A percentile compares a stretch with the other conserved stretches of the same genome.
Conservation (phyloP, 2,113 vertebrate genomes). For the Beaufortia kweichowensis region DNA sequence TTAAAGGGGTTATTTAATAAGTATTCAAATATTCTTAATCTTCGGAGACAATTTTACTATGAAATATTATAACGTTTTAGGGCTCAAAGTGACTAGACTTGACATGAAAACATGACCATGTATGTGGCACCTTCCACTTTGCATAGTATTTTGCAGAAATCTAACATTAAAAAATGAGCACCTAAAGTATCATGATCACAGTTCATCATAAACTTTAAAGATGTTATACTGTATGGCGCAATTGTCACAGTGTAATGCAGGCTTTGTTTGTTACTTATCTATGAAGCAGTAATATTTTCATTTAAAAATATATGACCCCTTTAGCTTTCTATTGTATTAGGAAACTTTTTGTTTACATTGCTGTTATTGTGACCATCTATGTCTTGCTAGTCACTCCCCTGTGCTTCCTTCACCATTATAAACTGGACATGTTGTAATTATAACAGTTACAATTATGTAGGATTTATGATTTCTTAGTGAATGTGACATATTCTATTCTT, state of each 20-base stretch:
- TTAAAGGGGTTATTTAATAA: conserved; percentile 1
- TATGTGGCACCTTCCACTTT: not conserved
- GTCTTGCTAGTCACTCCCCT: too few species aligned
- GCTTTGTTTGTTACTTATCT: too few species aligned
- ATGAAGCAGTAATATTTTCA: too few species aligned
- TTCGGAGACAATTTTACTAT: not conserved
- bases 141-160: not conserved
- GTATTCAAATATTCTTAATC: not conserved
- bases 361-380: conserved; percentile 10
- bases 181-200: too few species aligned
- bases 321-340: not conserved
- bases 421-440: not conserved
- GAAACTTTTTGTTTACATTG: not conserved
- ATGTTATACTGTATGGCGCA: too few species aligned
- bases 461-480: not conserved
- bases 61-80: not conserved
- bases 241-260: too few species aligned
- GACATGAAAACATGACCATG: not conserved
- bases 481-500: not conserved
- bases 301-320: not conserved
- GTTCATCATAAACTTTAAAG: too few species aligned
- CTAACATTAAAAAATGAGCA: too few species aligned
- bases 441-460: not conserved
- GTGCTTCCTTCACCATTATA: not conserved
- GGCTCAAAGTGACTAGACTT: not conserved